phyloP scores from a whole-genome alignment of 1,140 invertebrate species.

The Diachasmimorpha longicaudata region DNA sequence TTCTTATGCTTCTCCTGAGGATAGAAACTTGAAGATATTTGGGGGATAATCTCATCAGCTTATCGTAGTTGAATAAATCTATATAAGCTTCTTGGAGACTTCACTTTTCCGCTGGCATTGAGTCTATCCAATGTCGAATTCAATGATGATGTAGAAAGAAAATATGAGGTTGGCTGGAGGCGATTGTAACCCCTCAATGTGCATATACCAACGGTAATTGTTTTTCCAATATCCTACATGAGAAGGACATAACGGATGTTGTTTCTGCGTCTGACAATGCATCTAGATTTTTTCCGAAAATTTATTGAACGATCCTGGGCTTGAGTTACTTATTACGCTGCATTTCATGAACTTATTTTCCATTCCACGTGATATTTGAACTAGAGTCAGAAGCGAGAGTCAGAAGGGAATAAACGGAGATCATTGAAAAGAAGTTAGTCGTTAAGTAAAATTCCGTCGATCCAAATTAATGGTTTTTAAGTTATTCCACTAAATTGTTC shows the following conservation, averaged over 20 bases:
- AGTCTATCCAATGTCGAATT: not conserved
- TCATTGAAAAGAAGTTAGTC: too few relatives aligned
- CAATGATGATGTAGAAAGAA: not conserved
- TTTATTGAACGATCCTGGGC: not conserved
- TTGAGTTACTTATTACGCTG: not conserved
- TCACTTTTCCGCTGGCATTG: not conserved
- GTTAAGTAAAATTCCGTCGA: too few relatives aligned
- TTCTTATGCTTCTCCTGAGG: too few relatives aligned
- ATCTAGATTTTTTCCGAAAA: not conserved
- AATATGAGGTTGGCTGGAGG: not conserved
- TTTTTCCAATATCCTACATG: slow-evolving; percentile 22
- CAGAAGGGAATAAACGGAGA: too few relatives aligned
- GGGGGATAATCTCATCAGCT: not conserved
- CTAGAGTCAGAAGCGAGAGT: not conserved
- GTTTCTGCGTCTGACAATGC: not conserved
- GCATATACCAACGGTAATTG: slow-evolving; percentile 1
- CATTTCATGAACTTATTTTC: not conserved
- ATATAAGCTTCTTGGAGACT: not conserved
- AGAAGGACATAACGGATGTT: slow-evolving; percentile 9
- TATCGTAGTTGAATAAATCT: not conserved
- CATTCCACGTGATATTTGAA: not conserved
- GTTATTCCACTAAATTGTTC: too few relatives aligned
- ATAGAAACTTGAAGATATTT: not conserved
- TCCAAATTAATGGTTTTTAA: too few relatives aligned
- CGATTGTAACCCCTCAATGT: not conserved